Conservation (phyloP, 2,113 vertebrate genomes). For the Psittacus erithacus region DNA sequence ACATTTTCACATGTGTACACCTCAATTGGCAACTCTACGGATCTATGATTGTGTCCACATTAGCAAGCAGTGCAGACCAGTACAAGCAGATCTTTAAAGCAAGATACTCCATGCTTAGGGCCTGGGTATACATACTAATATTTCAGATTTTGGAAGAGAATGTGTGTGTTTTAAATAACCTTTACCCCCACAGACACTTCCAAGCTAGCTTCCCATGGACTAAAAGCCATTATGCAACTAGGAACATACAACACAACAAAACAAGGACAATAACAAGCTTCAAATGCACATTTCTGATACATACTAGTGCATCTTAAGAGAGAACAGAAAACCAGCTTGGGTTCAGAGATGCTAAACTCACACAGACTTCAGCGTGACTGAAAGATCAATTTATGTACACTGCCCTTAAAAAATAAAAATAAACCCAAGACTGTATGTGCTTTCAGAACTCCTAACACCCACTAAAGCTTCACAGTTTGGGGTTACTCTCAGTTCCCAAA, state of each 20-base stretch:
- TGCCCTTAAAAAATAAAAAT: not conserved
- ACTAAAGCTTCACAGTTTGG: not conserved
- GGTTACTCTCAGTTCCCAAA: not conserved
- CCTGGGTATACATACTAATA: not conserved
- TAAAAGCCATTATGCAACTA: not conserved
- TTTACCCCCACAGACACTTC: not conserved
- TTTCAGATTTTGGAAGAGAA: not conserved
- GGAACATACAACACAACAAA: not conserved
- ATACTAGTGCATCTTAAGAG: rapidly evolving
- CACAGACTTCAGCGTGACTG: not conserved
- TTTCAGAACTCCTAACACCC: not conserved
- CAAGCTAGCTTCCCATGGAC: not conserved
- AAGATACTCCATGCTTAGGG: not conserved
- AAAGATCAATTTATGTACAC: not conserved
- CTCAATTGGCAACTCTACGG: not conserved
- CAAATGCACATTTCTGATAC: not conserved
- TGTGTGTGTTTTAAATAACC: not conserved
- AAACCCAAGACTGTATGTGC: rapidly evolving
- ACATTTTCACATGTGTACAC: not conserved
- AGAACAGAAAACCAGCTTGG: not conserved
- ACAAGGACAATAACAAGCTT: not conserved
- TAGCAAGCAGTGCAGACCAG: not conserved
- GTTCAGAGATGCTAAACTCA: not conserved
- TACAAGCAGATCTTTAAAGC: not conserved
- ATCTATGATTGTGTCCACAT: not conserved